Evolutionary conservation across 2,888 invertebrate species (phyloP).

Genomic region (Drosophila silvestris): DNA sequence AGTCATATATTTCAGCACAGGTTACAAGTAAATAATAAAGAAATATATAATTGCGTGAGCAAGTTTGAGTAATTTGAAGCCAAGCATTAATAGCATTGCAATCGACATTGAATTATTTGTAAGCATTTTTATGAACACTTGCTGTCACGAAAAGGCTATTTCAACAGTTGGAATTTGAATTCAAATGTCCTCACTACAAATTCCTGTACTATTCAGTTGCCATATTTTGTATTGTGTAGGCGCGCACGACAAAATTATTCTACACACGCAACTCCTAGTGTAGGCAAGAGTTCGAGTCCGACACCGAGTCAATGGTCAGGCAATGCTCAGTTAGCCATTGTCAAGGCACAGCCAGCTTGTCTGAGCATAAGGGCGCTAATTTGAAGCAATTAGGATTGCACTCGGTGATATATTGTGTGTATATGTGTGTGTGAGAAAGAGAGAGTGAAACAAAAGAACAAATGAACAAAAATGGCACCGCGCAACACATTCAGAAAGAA

Average conservation of each 20-base stretch:
- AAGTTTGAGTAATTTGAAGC: background rate
- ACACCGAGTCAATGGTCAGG: constrained; percentile 38
- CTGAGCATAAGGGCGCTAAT: constrained; percentile 76
- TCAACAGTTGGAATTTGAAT: constrained; percentile 18
- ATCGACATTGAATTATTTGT: constrained; percentile 11
- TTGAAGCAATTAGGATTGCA: constrained; percentile 73
- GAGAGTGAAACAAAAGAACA: constrained; percentile 14
- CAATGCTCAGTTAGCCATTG: constrained; percentile 39
- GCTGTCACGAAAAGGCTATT: constrained; percentile 15
- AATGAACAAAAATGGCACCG: constrained; percentile 44
- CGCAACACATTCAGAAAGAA: background rate
- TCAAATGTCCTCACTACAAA: constrained; percentile 32
- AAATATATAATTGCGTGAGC: background rate
- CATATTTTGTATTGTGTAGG: constrained; percentile 42
- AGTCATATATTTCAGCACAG: background rate
- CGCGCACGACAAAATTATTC: constrained; percentile 48
- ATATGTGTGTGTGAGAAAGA: background rate
- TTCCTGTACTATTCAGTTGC: constrained; percentile 21
- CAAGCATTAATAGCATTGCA: background rate
- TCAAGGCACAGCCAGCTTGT: constrained; percentile 30
- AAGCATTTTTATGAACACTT: constrained; percentile 6
- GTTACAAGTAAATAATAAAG: background rate
- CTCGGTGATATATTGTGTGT: constrained; percentile 22
- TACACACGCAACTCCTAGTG: constrained; percentile 49
- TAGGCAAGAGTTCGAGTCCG: background rate